phyloP scores from a whole-genome alignment of 23 tunicate species.

The Styela clava region DNA sequence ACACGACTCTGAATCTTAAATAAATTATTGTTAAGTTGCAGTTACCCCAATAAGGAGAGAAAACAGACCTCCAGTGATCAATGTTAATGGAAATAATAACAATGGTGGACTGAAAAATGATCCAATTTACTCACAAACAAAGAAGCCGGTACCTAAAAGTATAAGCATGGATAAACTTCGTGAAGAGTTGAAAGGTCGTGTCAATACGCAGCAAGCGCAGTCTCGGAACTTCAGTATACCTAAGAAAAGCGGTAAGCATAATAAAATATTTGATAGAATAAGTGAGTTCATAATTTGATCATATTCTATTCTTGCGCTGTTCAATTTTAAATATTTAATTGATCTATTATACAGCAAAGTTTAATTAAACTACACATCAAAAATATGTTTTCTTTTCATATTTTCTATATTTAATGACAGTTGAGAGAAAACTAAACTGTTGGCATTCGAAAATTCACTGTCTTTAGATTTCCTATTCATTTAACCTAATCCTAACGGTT shows the following conservation, averaged over 20 bases:
- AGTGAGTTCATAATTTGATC: too few relatives aligned
- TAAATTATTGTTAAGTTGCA: not conserved
- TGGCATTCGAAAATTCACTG: too few relatives aligned
- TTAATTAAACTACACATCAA: not conserved
- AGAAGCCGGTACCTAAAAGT: not conserved
- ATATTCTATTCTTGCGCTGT: too few relatives aligned
- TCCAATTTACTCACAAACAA: constrained; percentile 1
- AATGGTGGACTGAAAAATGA: too few relatives aligned
- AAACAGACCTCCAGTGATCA: not conserved
- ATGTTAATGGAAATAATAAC: not conserved
- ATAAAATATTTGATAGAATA: not conserved
- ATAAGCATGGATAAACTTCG: constrained; percentile 31
- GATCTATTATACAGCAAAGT: too few relatives aligned
- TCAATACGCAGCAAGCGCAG: constrained; percentile 42
- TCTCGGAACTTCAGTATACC: constrained; percentile 70
- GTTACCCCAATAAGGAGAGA: constrained; percentile 10
- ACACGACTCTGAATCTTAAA: not conserved
- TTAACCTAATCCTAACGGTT: too few relatives aligned
- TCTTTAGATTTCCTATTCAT: too few relatives aligned
- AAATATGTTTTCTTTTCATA: too few relatives aligned
- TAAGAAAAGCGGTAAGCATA: constrained; percentile 54
- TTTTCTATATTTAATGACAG: too few relatives aligned
- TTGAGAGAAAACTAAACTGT: too few relatives aligned
- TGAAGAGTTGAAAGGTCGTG: constrained; percentile 71
- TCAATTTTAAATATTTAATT: too few relatives aligned